Conservation (phyloP, 2,888 invertebrate species). For the Cyclophora albipunctata region DNA sequence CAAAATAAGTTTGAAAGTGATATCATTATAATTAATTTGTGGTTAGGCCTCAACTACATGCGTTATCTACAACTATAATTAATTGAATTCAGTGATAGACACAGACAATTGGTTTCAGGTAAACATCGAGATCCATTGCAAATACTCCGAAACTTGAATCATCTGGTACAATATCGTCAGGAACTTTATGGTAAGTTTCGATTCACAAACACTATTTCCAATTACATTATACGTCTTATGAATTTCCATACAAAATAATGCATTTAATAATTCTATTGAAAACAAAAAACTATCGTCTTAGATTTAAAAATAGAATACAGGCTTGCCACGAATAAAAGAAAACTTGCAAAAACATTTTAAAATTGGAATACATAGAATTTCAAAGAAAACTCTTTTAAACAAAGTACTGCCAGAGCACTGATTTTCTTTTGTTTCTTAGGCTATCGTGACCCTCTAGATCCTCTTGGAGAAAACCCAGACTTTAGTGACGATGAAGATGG, state of each 20-base stretch:
- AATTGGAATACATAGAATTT: too few species aligned
- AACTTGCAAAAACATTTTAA: too few species aligned
- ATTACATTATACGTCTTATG: too few species aligned
- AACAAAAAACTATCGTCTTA: too few species aligned
- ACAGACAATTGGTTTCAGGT: slow-evolving; percentile 27
- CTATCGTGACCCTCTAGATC: slow-evolving; percentile 50
- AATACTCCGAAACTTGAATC: slow-evolving; percentile 58
- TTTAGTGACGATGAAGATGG: slow-evolving; percentile 67
- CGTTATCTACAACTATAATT: neutral
- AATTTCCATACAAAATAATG: too few species aligned
- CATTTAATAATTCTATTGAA: too few species aligned
- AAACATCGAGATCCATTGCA: slow-evolving; percentile 61
- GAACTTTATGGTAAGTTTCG: slow-evolving; percentile 52
- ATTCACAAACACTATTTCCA: too few species aligned
- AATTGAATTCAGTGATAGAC: neutral
- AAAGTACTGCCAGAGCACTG: slow-evolving; percentile 4
- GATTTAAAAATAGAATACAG: too few species aligned
- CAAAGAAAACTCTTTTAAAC: too few species aligned
- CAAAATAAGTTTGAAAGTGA: neutral
- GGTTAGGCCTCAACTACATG: too few species aligned
- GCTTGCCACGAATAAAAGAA: too few species aligned
- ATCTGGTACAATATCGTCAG: slow-evolving; percentile 54
- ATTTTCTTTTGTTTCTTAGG: slow-evolving; percentile 28
- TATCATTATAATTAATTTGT: neutral
- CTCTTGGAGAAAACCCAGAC: slow-evolving; percentile 48